Evolutionary conservation across 2,888 invertebrate species (phyloP).

Genomic region (Drosophila affinis): DNA sequence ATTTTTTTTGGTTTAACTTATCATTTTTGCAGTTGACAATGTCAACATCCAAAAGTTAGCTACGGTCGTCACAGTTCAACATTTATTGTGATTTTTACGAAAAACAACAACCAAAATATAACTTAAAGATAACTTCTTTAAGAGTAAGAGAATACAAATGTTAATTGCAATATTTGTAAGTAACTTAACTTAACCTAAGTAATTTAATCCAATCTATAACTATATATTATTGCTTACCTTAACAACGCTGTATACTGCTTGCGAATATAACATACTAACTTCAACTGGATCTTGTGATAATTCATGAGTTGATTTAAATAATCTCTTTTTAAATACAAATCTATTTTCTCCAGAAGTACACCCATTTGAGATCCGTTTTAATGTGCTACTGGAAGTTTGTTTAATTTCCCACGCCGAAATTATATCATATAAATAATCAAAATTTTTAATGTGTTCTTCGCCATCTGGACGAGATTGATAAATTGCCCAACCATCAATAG

Average conservation of each 20-base stretch:
- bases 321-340: conserved; percentile 95
- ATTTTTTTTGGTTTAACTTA: no score
- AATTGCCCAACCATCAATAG: conserved; percentile 96
- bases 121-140: no score
- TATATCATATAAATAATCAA: conserved; percentile 96
- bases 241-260: conserved; percentile 97
- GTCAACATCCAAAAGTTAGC: no score
- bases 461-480: conserved; percentile 94
- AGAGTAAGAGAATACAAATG: no score
- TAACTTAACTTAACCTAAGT: no score
- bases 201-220: not conserved
- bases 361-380: conserved; percentile 87
- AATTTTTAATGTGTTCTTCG: conserved; percentile 95
- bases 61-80: no score
- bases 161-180: not conserved
- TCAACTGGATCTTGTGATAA: conserved; percentile 97
- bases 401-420: conserved; percentile 96
- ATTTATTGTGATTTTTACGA: no score
- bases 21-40: no score
- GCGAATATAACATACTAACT: conserved; percentile 96
- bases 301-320: conserved; percentile 94
- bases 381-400: conserved; percentile 85
- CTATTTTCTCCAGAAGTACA: conserved; percentile 94
- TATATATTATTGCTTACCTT: conserved; percentile 87
- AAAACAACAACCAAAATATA: no score